These are phyloP conservation scores for Vanessa atalanta DNA, from an alignment of 1,140 invertebrate species.

Conservation along the genomic window DNA sequence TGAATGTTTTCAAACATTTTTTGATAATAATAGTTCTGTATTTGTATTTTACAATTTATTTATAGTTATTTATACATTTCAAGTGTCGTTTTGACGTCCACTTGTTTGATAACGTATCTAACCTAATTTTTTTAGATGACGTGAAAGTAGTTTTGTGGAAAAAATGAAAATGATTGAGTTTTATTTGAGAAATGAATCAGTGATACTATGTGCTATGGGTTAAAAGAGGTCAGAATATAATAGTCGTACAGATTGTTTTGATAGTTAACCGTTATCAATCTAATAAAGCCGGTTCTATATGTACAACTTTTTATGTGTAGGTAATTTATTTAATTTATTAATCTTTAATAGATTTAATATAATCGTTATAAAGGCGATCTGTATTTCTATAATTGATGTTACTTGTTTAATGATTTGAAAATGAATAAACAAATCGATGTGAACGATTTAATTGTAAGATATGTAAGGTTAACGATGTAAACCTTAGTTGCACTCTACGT, in stretches of 20 bases:
- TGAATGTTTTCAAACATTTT: background rate
- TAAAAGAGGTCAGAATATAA: background rate
- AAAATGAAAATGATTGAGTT: background rate
- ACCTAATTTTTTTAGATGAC: conserved; percentile 6
- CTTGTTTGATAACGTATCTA: conserved; percentile 6
- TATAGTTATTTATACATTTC: background rate
- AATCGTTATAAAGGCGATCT: background rate
- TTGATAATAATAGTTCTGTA: background rate
- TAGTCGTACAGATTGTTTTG: background rate
- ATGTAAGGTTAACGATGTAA: no score
- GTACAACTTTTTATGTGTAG: background rate
- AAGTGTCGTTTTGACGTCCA: background rate
- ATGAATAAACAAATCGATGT: background rate
- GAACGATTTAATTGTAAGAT: background rate
- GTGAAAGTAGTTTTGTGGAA: background rate
- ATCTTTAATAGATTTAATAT: background rate
- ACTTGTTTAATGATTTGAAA: background rate
- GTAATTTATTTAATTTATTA: background rate
- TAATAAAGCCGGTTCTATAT: background rate
- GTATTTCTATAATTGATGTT: background rate
- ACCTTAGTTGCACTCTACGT: no score
- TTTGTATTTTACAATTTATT: background rate
- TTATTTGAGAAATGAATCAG: background rate
- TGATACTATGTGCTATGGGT: conserved; percentile 1
- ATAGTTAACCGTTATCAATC: background rate